Evolutionary conservation across 2,797 vertebrate genomes (phyloP), one percentile per base, ranked within the genome.

Genomic region (Peromyscus aztecus): DNA sequence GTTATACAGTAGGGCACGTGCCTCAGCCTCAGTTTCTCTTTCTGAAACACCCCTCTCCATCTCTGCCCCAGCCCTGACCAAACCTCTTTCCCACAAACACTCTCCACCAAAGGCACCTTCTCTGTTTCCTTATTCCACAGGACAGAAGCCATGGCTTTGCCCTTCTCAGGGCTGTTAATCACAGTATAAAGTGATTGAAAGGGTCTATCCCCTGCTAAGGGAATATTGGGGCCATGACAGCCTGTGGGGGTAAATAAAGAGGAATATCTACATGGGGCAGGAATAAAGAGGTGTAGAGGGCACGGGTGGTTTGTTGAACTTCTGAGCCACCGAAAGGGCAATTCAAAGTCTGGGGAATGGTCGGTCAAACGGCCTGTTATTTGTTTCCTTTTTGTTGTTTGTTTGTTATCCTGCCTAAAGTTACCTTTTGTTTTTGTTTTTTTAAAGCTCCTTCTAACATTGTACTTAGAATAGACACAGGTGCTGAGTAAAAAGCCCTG

Each of bases 361-460:
- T 31, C 23, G 73, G 52, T 31, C 67, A 95, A 76, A 88, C 73
- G 34, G 14, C 3, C 9, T 24, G 31, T 16, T 34, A 34, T 65
- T 65, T 52, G 63, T n/a, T 85, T 49, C 63, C 43, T 82, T 63
- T 8, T 23, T 16, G 17, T 65, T 63, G 17, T 23, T 82, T 27
- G 43, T 49, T 49, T 14, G 29, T 86, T 29, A 75, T 40, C 71
- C 46, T 81, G 34, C 14, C 57, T 90, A 24, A 91, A 31, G 49
- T 59, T 94, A 4, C 24, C 2, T 55, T 87, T 87, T 69, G 31
- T n/a, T 85, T 84, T 85, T 69, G 89, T 95, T 77, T 86, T n/a
- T n/a, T 9, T 12, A 52, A 55, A 55, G 65, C 4, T 78, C 24
- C 59, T 89, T 77, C 76, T 12, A 77, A 43, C 63, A 55, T 24